Percentiles rank a stretch among this genome's conserved stretches.
Conservation (phyloP, 2,113 vertebrate species). For the Cyphotilapia sp. region DNA sequence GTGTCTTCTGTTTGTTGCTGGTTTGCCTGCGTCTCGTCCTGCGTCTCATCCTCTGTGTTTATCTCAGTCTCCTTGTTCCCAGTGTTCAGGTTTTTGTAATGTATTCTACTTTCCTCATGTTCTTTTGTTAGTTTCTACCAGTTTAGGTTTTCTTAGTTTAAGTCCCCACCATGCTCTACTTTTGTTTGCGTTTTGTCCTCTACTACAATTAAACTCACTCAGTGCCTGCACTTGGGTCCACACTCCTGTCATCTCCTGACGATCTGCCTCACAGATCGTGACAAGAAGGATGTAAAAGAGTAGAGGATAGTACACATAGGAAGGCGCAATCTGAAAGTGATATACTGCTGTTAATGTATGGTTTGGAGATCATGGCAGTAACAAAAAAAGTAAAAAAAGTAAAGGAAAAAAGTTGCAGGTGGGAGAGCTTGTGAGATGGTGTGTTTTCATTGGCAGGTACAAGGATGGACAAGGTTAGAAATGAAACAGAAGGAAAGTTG, state of each 20-base stretch:
- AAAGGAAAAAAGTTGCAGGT: not conserved
- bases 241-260: not conserved
- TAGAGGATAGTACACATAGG: not conserved
- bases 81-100: not conserved
- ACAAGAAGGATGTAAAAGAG: not conserved
- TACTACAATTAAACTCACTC: not conserved
- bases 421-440: not conserved
- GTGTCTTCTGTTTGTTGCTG: not conserved
- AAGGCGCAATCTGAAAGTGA: not conserved
- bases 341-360: not conserved
- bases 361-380: not conserved
- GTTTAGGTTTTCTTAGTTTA: not conserved
- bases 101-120: not conserved
- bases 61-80: not conserved
- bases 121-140: not conserved
- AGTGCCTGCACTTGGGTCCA: not conserved
- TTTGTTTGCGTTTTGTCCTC: not conserved
- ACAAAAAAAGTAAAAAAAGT: not conserved
- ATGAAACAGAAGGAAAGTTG: not conserved
- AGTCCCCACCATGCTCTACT: not conserved
- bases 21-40: not conserved
- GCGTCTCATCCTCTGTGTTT: not conserved
- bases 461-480: not conserved
- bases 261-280: not conserved
- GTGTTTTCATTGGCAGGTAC: not conserved